Evolutionary conservation across 2,797 vertebrate genomes (phyloP), one percentile per base, ranked within the genome.

Genomic region (Diplodus puntazzo): DNA sequence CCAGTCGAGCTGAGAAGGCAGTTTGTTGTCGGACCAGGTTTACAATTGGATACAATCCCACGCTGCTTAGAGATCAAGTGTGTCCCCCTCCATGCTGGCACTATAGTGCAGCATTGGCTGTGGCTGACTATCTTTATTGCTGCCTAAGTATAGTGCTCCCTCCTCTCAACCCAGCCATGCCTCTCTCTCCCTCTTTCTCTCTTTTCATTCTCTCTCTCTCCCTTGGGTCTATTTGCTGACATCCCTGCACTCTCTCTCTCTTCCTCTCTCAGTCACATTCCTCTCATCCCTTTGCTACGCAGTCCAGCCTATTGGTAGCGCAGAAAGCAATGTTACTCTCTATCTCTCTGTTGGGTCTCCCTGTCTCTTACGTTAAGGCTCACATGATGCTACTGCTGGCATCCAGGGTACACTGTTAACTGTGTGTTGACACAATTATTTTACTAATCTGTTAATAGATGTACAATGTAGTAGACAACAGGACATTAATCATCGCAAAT

Each of bases 321-420:
- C 79, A 74, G 76, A 60, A 60, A 88, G 87, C 71, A 82, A 64
- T 75, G 66, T 67, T 73, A 48, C 71, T 46, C 49, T 55, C 58
- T 73, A 57, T 66, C 62, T 25, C 16, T 17, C 0, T 81, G 7
- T 55, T 63, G 53, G 69, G 71, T 79, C 82, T 81, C 67, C 30
- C 79, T 87, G 88, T 91, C 87, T 88, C 78, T 81, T 95, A 84
- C 65, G 87, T 72, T 95, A 87, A 94, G 79, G 80, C 82, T 94
- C 91, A 93, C 62, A 77, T 78, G 69, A 85, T 85, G 69, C 75
- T 80, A 74, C 73, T 80, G 70, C 81, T 83, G 69, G 66, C 75
- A 27, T 57, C 63, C 23, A 42, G 58, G 63, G 43, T 59, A 61
- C 21, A 75, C 75, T 69, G 73, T 46, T 18, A 73, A 81, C 53